Percentiles rank a stretch among this genome's conserved stretches.
Conservation (phyloP, 1,140 invertebrate genomes). For the Magallana angulata region DNA sequence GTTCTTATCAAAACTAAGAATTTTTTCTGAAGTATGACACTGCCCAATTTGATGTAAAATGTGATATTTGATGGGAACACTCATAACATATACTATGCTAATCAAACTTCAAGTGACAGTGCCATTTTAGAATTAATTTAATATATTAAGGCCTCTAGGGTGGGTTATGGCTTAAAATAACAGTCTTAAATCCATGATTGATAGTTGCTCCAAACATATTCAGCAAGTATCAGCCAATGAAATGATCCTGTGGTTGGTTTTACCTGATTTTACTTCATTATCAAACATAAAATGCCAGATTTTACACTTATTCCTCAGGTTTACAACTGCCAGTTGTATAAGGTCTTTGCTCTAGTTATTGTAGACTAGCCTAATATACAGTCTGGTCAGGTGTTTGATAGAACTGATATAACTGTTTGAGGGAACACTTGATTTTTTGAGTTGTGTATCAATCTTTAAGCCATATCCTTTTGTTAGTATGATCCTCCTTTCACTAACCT, state of each 20-base stretch:
- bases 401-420: no score
- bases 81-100: constrained; percentile 18
- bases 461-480: no score
- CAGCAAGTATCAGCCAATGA: neutral
- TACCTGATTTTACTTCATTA: constrained; percentile 2
- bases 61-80: constrained; percentile 13
- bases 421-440: no score
- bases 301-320: neutral
- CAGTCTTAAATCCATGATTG: neutral
- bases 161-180: constrained; percentile 22
- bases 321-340: no score
- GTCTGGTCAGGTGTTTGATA: no score
- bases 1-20: neutral
- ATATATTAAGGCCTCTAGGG: constrained; percentile 11
- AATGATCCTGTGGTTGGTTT: neutral
- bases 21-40: neutral
- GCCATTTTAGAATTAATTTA: constrained; percentile 10
- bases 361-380: no score
- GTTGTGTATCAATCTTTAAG: no score
- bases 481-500: no score
- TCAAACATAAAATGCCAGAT: constrained; percentile 5
- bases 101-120: constrained; percentile 4
- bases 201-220: neutral
- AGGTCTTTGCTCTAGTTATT: no score
- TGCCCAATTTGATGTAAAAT: constrained; percentile 20